Evolutionary conservation across 1,140 invertebrate genomes (phyloP), one percentile per base, ranked within the genome.

Genomic region (Acyrthosiphon pisum): DNA sequence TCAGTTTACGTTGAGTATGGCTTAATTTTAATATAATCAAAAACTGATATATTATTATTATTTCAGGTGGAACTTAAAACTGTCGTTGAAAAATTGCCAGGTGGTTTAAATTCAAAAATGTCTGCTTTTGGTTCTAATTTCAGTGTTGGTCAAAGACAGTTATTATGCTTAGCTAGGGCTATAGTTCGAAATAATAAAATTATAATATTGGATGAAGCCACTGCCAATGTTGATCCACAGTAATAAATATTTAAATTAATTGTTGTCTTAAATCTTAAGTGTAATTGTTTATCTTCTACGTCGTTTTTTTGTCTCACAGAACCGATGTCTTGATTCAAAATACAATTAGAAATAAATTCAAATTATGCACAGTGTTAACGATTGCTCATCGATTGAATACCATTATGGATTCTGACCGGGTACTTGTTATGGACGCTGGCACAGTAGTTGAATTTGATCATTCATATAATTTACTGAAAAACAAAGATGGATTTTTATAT

Each of bases 91-190:
- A 94, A 94, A n/a, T 44, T 87, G 94, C 93, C 92, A 26, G 93
- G 83, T 11, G 94, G 94, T n/a, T 91, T 94, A 14, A 94, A 94
- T 26, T 83, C 94, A 7, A 95, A n/a, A 94, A 95, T 94, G 76
- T 95, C 41, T 95, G 95, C 95, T 94, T 94, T 97, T 37, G 98
- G 98, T 7, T 95, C 96, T 18, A 98, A 98, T 94, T 97, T 98
- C 93, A 98, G 97, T 94, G 97, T 98, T 41, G 98, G 98, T 0
- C 98, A 98, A 95, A 96, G 97, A 90, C 98, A 99, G 94, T 95
- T 99, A 0, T 95, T 99, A 60, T 99, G 98, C 94, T 95, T 99
- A 35, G 60, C 60, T 30, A 76, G 60, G 60, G 60, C 60, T 76
- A 76, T 76, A n/a, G 6, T 76, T 76, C 93, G 98, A 97, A 37